A percentile compares a stretch with the other conserved stretches of the same genome.
Conservation (phyloP, 2,113 vertebrate genomes). For the Leiothrix lutea region DNA sequence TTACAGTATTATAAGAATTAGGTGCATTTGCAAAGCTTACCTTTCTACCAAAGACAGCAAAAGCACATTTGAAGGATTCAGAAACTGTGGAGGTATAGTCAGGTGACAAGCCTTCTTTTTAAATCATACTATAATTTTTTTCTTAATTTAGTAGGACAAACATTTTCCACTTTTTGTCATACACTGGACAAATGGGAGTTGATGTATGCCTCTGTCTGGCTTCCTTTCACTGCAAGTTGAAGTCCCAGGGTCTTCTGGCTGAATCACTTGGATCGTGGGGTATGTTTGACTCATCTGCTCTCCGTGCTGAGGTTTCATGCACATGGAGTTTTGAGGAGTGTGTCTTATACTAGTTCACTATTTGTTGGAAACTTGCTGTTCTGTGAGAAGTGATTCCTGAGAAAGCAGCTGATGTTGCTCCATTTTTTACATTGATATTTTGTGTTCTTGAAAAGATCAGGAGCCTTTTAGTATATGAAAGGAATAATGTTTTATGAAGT, state of each 20-base stretch:
- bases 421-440: not conserved
- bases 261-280: not conserved
- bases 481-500: not conserved
- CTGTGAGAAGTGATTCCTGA: not conserved
- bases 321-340: not conserved
- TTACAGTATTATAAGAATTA: not conserved
- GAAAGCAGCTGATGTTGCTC: not conserved
- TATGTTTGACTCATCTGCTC: not conserved
- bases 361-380: not conserved
- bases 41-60: not conserved
- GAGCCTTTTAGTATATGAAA: not conserved
- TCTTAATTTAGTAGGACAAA: not conserved
- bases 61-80: not conserved
- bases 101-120: not conserved
- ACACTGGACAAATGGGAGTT: not conserved
- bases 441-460: not conserved
- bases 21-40: not conserved
- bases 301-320: not conserved
- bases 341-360: not conserved
- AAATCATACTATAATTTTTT: not conserved
- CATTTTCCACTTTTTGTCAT: not conserved
- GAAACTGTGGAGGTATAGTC: not conserved
- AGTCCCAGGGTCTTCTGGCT: not conserved
- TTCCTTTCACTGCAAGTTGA: not conserved
- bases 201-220: not conserved